phyloP scores from a whole-genome alignment of 1,140 invertebrate genomes.

The Drosophila pseudoobscura region DNA sequence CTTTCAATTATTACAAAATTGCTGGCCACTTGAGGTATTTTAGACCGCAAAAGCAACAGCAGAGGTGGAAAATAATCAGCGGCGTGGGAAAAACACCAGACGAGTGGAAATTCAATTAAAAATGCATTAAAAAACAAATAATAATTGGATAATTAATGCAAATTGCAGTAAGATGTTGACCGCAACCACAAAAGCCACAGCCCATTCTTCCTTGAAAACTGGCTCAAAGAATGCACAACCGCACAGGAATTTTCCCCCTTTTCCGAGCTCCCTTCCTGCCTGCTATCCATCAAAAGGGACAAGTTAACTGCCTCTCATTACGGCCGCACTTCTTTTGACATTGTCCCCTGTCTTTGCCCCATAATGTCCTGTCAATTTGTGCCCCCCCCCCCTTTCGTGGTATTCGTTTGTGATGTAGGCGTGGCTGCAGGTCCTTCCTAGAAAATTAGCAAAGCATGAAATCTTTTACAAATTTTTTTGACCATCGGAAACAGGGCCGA shows the following conservation, averaged over 20 bases:
- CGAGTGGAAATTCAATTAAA: conserved; percentile 17
- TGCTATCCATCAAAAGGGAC: conserved; percentile 17
- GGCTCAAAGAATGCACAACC: background rate
- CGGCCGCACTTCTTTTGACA: conserved; percentile 25
- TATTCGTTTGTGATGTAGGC: too few species aligned
- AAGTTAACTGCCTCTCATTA: conserved; percentile 22
- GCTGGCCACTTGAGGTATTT: conserved; percentile 5
- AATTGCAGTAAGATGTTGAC: conserved; percentile 20
- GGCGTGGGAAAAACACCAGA: too few species aligned
- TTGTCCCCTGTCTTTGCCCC: background rate
- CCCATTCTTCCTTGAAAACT: conserved; percentile 1
- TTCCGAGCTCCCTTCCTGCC: background rate
- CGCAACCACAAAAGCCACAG: background rate
- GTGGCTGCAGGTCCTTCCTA: background rate
- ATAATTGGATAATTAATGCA: conserved; percentile 28
- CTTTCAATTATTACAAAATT: conserved; percentile 2
- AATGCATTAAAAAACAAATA: conserved; percentile 27
- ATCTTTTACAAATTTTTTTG: conserved; percentile 19
- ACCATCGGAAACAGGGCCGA: background rate
- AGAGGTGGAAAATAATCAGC: background rate
- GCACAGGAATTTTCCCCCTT: background rate
- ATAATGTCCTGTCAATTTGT: conserved; percentile 23
- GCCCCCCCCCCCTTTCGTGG: background rate
- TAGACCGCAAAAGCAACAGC: background rate
- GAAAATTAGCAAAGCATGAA: conserved; percentile 20